Evolutionary conservation across 1,140 invertebrate species (phyloP).

Genomic region (Lerema accius): DNA sequence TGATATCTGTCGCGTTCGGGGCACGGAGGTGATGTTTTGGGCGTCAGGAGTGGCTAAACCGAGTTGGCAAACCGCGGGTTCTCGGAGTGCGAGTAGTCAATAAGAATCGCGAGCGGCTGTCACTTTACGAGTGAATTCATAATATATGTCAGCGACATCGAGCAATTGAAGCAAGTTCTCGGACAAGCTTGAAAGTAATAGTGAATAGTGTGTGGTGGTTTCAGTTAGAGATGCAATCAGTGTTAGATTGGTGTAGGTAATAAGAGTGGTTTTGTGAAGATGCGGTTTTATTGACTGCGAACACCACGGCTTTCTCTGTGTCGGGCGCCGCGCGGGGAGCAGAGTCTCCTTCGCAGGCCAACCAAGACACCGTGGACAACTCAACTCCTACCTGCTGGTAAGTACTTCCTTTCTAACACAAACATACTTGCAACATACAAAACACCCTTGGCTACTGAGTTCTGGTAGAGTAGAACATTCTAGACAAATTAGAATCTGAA

Average conservation of each 20-base stretch:
- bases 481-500: too few relatives aligned
- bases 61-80: not conserved
- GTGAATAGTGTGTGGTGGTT: constrained; percentile 65
- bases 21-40: constrained; percentile 35
- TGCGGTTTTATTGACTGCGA: constrained; percentile 68
- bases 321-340: constrained; percentile 77
- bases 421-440: too few relatives aligned
- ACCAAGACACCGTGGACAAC: constrained; percentile 79
- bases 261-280: constrained; percentile 68
- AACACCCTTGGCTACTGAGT: too few relatives aligned
- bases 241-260: constrained; percentile 71
- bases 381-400: constrained; percentile 78
- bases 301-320: constrained; percentile 79
- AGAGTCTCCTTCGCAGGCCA: constrained; percentile 80
- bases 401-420: constrained; percentile 35
- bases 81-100: constrained; percentile 2
- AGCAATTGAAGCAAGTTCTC: constrained; percentile 43
- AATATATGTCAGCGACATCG: constrained; percentile 20
- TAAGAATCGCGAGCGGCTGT: constrained; percentile 31
- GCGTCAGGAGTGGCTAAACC: not conserved
- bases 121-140: constrained; percentile 10
- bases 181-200: constrained; percentile 14
- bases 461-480: too few relatives aligned
- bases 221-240: constrained; percentile 78
- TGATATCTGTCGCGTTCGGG: too few relatives aligned